A percentile compares a stretch with the other conserved stretches of the same genome.
phyloP scores from a whole-genome alignment of 2,113 vertebrate species.

The Tiliqua scincoides region DNA sequence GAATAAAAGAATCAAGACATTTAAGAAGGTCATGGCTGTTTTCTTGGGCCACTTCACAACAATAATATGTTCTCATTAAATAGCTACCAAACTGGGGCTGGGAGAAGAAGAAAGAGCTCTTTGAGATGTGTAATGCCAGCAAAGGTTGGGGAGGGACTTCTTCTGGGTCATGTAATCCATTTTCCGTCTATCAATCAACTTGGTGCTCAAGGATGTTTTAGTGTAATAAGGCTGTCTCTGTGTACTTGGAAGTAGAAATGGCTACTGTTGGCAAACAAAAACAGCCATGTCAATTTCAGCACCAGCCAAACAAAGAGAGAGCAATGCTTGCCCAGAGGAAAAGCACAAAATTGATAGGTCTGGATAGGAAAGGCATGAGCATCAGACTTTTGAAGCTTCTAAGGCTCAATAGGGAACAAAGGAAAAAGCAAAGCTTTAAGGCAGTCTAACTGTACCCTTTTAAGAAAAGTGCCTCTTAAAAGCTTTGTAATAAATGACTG shows the following conservation, averaged over 20 bases:
- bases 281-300: constrained; percentile 31
- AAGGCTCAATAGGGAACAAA: constrained; percentile 17
- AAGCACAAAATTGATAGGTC: constrained; percentile 11
- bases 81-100: neutral
- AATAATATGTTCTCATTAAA: constrained; percentile 12
- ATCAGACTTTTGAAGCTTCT: constrained; percentile 11
- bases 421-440: constrained; percentile 1
- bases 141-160: neutral
- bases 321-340: constrained; percentile 35
- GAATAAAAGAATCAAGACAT: neutral
- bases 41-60: neutral
- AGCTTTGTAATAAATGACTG: neutral
- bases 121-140: neutral
- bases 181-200: constrained; percentile 38
- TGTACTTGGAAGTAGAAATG: constrained; percentile 53
- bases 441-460: neutral
- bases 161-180: neutral
- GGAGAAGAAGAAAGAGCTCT: neutral
- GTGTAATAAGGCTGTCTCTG: constrained; percentile 29
- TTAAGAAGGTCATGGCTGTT: neutral
- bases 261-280: constrained; percentile 52
- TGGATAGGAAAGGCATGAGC: neutral
- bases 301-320: constrained; percentile 31
- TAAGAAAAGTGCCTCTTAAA: constrained; percentile 32
- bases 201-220: constrained; percentile 39